A percentile compares a stretch with the other conserved stretches of the same genome.
Conservation (phyloP, 1,140 invertebrate species). For the Bombus impatiens region DNA sequence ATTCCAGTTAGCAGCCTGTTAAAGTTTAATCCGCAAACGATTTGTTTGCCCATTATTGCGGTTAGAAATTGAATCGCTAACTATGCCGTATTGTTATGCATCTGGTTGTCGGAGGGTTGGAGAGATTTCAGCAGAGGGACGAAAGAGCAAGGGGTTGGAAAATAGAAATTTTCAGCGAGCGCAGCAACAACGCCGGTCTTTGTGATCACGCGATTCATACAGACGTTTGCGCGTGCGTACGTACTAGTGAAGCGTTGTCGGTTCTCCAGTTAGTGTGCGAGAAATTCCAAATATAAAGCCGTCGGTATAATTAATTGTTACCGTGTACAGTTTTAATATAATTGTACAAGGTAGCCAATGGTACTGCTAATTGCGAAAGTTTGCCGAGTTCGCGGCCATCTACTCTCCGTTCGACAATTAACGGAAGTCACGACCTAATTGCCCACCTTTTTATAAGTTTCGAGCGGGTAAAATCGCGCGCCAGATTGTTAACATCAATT, state of each 20-base stretch:
- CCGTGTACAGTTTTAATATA: constrained; percentile 65
- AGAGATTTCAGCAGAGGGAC: not conserved
- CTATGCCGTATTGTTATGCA: constrained; percentile 40
- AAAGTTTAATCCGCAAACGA: constrained; percentile 45
- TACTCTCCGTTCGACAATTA: constrained; percentile 30
- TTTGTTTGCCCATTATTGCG: constrained; percentile 31
- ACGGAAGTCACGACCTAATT: constrained; percentile 37
- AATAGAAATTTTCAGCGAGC: constrained; percentile 49
- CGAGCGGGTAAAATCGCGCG: not conserved
- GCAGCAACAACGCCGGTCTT: constrained; percentile 22
- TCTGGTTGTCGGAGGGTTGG: not conserved
- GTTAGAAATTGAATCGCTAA: constrained; percentile 58
- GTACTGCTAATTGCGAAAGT: constrained; percentile 68
- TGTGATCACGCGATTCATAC: not conserved
- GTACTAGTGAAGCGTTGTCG: constrained; percentile 39
- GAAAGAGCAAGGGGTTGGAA: not conserved
- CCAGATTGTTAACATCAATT: not conserved
- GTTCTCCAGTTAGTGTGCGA: constrained; percentile 15
- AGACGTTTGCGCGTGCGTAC: not conserved
- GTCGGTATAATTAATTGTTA: constrained; percentile 63
- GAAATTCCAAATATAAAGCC: constrained; percentile 60
- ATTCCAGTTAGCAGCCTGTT: not conserved
- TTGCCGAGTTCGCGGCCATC: constrained; percentile 20
- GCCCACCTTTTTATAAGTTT: not conserved
- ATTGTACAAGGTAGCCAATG: constrained; percentile 56